Evolutionary conservation across 2,113 vertebrate genomes (phyloP), one percentile per base, ranked within the genome.

Genomic region (Steatornis caripensis): DNA sequence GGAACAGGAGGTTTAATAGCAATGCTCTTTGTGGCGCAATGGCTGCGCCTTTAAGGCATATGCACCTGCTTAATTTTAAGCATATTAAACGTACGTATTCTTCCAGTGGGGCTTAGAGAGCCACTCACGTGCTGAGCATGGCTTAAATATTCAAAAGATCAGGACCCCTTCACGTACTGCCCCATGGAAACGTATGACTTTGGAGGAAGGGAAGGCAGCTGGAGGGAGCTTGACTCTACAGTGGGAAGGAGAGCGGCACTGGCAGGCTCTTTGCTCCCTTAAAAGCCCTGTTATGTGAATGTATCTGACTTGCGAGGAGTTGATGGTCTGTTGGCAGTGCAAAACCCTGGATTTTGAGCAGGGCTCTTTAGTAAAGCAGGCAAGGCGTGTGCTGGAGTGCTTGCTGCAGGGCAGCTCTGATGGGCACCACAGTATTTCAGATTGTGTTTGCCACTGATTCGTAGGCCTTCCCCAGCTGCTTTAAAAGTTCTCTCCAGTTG

Each of bases 181-280:
- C 19, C 43, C 3, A 0, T 0, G 20, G 58, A 37, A n/a, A 45
- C 21, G 17, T 6, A 3, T 12, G 23, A 9, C 16, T 29, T 62
- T 14, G 27, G 32, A 37, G 46, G 26, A 41, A 46, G 51, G 65
- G 20, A 36, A 13, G 26, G 64, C 29, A 20, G 54, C 0, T 10
- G 45, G 43, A 45, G 32, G 23, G 66, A 57, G 53, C 19, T 43
- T 8, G 5, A 36, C 36, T 70, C 49, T 51, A 4, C 41, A 10
- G 14, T 5, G 74, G 54, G 20, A 21, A 34, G 32, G 66, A 84
- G 53, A 22, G 49, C 9, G n/a, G 13, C 51, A 29, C 18, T 15
- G 18, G 46, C 49, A 45, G 48, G 22, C 32, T 39, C 24, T 46
- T 39, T 30, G 37, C 22, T 36, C 1, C 0, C 2, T 0, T 8